Conservation (phyloP, 2,113 vertebrate genomes). For the Nicator chloris region DNA sequence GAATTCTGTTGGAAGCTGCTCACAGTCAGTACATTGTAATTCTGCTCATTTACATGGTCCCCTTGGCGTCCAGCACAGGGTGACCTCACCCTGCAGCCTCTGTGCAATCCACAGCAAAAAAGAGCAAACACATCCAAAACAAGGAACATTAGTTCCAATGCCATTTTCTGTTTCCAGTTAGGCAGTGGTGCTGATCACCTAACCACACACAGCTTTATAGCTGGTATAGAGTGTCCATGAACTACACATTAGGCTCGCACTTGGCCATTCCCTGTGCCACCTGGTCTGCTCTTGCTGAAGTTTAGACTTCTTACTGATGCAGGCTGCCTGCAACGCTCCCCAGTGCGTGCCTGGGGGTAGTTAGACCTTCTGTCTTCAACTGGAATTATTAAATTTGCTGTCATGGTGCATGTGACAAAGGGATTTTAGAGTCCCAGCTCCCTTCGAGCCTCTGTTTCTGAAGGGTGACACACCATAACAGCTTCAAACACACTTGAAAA, state of each 20-base stretch:
- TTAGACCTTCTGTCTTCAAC: neutral
- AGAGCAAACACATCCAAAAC: neutral
- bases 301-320: neutral
- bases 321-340: neutral
- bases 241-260: neutral
- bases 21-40: neutral
- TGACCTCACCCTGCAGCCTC: neutral
- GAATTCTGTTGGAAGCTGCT: neutral
- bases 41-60: neutral
- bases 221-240: neutral
- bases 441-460: neutral
- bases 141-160: neutral
- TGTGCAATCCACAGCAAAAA: neutral
- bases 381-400: neutral
- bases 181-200: neutral
- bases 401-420: accelerated
- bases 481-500: neutral
- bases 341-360: accelerated
- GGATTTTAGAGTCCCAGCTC: neutral
- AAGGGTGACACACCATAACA: neutral
- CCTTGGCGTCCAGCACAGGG: neutral
- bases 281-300: neutral
- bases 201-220: neutral
- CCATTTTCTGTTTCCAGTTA: neutral
- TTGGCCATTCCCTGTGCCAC: neutral